phyloP scores from a whole-genome alignment of 2,888 invertebrate genomes.

The Pycnomerus fuliginosus region DNA sequence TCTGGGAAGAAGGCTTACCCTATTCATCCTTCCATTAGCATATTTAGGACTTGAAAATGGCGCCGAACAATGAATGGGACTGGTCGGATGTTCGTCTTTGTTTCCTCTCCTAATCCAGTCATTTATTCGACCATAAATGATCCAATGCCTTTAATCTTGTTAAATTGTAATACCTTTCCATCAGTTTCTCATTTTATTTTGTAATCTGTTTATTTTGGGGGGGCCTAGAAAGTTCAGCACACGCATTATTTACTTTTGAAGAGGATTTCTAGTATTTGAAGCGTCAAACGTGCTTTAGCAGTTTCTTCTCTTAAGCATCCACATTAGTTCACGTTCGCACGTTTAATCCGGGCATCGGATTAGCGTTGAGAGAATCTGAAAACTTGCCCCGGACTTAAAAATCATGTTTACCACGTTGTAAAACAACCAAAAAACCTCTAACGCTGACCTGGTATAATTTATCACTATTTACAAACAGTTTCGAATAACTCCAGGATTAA shows the following conservation, averaged over 20 bases:
- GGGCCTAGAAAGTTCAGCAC: constrained; percentile 42
- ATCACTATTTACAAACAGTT: constrained; percentile 11
- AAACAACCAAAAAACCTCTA: constrained; percentile 17
- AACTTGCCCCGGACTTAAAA: constrained; percentile 17
- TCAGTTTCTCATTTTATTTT: constrained; percentile 49
- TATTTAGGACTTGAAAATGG: constrained; percentile 10
- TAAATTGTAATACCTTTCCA: constrained; percentile 50
- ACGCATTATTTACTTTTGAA: constrained; percentile 39
- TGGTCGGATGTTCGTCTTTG: constrained; percentile 21
- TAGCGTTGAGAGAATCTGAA: constrained; percentile 18
- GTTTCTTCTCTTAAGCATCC: constrained; percentile 29
- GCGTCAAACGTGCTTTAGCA: constrained; percentile 39
- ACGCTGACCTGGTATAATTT: constrained; percentile 8
- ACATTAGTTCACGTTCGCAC: constrained; percentile 25
- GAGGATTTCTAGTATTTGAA: constrained; percentile 37
- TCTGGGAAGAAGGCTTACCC: too few relatives aligned
- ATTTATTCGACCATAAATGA: constrained; percentile 41
- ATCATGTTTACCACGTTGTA: constrained; percentile 13
- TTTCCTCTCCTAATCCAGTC: constrained; percentile 29
- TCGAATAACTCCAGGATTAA: not conserved
- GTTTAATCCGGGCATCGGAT: constrained; percentile 19
- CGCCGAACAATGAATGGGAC: constrained; percentile 16
- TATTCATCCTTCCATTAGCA: constrained; percentile 19
- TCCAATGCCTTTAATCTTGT: constrained; percentile 48
- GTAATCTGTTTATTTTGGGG: constrained; percentile 51